A percentile compares a stretch with the other conserved stretches of the same genome.
Conservation (phyloP, 2,888 invertebrate genomes). For the Bellardia pandia region DNA sequence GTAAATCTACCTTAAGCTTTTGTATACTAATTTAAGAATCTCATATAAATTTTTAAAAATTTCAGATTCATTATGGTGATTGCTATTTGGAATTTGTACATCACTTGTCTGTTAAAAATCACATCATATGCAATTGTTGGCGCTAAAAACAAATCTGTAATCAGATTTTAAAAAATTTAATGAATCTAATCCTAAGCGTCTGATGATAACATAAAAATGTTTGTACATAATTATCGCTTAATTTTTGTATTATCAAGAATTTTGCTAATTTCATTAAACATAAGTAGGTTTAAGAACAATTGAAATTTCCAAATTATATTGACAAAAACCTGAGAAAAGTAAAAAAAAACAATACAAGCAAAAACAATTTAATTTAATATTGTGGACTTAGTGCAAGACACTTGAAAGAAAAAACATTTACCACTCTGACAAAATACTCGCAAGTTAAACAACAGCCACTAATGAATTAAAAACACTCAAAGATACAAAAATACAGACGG, state of each 20-base stretch:
- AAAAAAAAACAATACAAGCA: no score
- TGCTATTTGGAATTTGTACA: no score
- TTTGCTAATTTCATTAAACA: background rate
- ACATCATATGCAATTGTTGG: no score
- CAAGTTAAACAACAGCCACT: conserved; percentile 2
- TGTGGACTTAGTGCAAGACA: background rate
- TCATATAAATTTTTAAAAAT: no score
- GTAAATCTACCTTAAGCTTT: no score
- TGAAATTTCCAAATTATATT: background rate
- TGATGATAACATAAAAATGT: background rate
- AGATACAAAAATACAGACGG: conserved; percentile 18
- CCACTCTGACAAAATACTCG: conserved; percentile 8
- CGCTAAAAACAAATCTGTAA: no score
- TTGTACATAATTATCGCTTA: background rate
- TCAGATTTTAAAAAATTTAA: no score
- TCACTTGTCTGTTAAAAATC: no score
- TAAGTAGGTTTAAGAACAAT: background rate
- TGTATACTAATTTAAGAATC: no score
- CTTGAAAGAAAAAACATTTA: background rate
- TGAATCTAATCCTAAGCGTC: no score
- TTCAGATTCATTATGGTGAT: no score
- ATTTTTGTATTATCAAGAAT: background rate
- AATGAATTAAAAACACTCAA: conserved; percentile 52
- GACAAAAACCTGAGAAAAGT: background rate
- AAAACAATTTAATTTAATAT: background rate